These are phyloP conservation scores for Pteruthius melanotis DNA, from an alignment of 2,113 vertebrate genomes.

Conservation along the genomic window DNA sequence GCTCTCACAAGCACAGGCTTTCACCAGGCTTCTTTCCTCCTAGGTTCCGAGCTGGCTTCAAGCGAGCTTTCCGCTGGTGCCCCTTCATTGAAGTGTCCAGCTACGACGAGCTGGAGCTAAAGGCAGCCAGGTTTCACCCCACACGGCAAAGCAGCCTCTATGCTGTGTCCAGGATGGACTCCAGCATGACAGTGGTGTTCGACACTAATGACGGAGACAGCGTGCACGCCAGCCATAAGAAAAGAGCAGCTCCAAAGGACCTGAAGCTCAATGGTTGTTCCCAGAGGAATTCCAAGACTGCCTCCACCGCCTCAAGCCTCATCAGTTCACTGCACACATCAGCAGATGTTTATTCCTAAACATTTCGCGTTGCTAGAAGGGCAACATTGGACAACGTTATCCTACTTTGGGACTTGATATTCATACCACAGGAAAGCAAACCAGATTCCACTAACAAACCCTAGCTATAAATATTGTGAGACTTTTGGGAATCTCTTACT, in stretches of 20 bases:
- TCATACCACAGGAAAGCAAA: not conserved
- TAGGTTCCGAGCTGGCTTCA: constrained; percentile 96
- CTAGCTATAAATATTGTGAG: not conserved
- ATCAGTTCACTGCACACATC: constrained; percentile 71
- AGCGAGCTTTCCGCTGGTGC: constrained; percentile 91
- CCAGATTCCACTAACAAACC: not conserved
- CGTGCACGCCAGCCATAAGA: constrained; percentile 61
- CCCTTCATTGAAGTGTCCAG: constrained; percentile 91
- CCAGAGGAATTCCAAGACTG: constrained; percentile 55
- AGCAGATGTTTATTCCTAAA: constrained; percentile 81
- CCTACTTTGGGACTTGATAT: not conserved
- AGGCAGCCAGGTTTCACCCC: constrained; percentile 81
- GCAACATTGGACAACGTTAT: not conserved
- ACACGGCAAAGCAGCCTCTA: constrained; percentile 90
- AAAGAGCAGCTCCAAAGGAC: constrained; percentile 68
- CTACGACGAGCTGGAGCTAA: constrained; percentile 88
- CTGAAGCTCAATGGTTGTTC: constrained; percentile 53
- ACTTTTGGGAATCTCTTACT: not conserved
- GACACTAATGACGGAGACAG: constrained; percentile 72
- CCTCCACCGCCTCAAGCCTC: constrained; percentile 67
- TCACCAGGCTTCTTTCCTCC: not conserved
- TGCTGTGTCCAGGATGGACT: constrained; percentile 89
- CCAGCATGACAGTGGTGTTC: constrained; percentile 78
- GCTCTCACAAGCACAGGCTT: not conserved
- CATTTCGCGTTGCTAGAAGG: not conserved